A percentile compares a stretch with the other conserved stretches of the same genome.
Conservation (phyloP, 2,113 vertebrate genomes). For the Larimichthys polyactis region DNA sequence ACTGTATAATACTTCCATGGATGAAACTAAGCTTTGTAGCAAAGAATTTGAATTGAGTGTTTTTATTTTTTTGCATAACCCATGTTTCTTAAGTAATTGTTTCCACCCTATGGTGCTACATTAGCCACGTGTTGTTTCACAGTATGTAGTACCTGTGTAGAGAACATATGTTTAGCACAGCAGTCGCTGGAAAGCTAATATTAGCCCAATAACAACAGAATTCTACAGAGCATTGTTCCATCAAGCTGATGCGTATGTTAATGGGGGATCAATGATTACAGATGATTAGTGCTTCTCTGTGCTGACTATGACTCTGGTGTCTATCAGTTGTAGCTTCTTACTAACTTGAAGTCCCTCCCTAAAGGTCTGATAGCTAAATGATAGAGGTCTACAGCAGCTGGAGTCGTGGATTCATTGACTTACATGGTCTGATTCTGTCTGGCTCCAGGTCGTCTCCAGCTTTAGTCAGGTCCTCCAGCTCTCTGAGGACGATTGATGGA, state of each 20-base stretch:
- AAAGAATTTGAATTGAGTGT: not conserved
- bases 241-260: conserved; percentile 62
- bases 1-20: not conserved
- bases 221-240: conserved; percentile 52
- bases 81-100: not conserved
- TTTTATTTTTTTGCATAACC: conserved; percentile 10
- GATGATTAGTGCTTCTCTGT: conserved; percentile 61
- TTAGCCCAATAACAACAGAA: conserved; percentile 30
- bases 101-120: not conserved
- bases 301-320: conserved; percentile 52
- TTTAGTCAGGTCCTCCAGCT: conserved; percentile 52
- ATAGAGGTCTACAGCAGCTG: conserved; percentile 70
- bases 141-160: conserved; percentile 8
- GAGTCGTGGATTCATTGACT: conserved; percentile 68
- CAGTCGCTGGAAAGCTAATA: conserved; percentile 40
- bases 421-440: conserved; percentile 56
- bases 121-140: conserved; percentile 11
- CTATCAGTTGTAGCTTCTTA: conserved; percentile 36
- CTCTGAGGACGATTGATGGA: conserved; percentile 71
- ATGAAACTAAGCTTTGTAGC: not conserved
- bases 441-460: conserved; percentile 56
- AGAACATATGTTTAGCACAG: conserved; percentile 21
- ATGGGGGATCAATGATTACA: conserved; percentile 66
- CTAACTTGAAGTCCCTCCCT: conserved; percentile 63
- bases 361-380: conserved; percentile 58